Base-by-base conservation (phyloP, 2,888 invertebrate genomes). In the Drosophila mercatorum region DNA sequence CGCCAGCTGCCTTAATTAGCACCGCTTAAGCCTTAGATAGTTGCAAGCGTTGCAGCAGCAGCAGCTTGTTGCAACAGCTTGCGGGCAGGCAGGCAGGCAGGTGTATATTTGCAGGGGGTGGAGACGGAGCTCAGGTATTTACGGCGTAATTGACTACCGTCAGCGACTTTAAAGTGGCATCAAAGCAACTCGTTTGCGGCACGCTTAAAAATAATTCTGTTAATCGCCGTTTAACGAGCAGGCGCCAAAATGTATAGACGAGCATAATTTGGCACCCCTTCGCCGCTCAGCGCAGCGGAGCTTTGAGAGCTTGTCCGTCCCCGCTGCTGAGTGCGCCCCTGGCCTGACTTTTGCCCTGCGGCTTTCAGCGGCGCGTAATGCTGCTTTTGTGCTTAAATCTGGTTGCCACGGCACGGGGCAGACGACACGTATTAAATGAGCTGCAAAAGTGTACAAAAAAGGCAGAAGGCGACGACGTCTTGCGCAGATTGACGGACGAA, bases 371-470 rank as follows among this genome's bases (percentile, higher is more conserved):
- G 60, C 83, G 83, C 88, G 86, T 83, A 83, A 83, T 83, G 75
- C 83, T 83, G 69, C 83, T 83, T 83, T 83, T 83, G 83, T 85
- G 88, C 88, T 83, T 83, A 83, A 86, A 83, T 86, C 88, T 83
- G 88, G 83, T 88, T 83, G 83, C 86, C 83, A 88, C 68, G 78
- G 87, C 84, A 81, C 69, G 76, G 70, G 80, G 73, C 82, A 83
- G 82, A 83, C 82, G 88, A 88, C 83, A 83, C 88, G 83, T 83
- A 83, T 83, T 83, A 88, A 83, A 83, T 88, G 83, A 83, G 88
- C 83, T 83, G 88, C 83, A 78, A 88, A 88, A 80, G 41, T 59
- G 75, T 66, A 66, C 57, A 72, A 74, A 71, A 71, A 71, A 22
- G 52, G 49, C 63, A 26, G 11, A 43, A 36, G 51, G 36, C 51